Base-by-base conservation (phyloP, 1,140 invertebrate species). In the Euwallacea similis region DNA sequence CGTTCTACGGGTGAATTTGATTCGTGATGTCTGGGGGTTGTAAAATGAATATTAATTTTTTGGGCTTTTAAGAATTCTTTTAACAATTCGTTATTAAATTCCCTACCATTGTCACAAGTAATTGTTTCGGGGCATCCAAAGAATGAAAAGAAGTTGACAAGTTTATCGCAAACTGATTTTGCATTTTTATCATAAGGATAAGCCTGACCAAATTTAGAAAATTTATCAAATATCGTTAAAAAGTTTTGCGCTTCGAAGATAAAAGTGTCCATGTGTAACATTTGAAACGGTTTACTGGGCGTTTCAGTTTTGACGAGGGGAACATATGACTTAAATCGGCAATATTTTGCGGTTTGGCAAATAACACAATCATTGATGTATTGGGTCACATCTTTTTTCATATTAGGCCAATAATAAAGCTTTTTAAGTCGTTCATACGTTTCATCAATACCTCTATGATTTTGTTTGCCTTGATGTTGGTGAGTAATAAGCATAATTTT, bases 1-100 rank as follows among this genome's bases (percentile, higher is more conserved):
- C 62, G 42, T 65, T 65, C 62, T 50, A 65, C 62, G 10, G 42
- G 62, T 6, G 62, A 46, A 50, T 65, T 65, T 13, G 46, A 65
- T 50, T 65, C 62, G n/a, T 47, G 65, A 43, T 79, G 78, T 47
- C 75, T 71, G 53, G 79, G 66, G 73, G 79, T 73, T 76, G 76
- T 81, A 67, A 65, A 65, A 21, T 65, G 46, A 0, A 65, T 21
- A 21, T 65, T 50, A 4, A 65, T 65, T 21, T 65, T 65, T 16
- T 65, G 62, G 42, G 43, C 9, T 42, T 54, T 65, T 6, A 65
- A 7, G 0, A 65, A 42, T 53, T 54, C 44, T 16, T 65, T 50
- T 10, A 50, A 6, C 47, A 67, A 33, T 7, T 72, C 67, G 56
- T 77, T 77, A 33, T 73, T 73, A 63, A 78, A 78, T 72, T 77